Percentiles rank a stretch among this genome's conserved stretches.
Conservation (phyloP, 2,797 vertebrate genomes). For the Hirundo rustica region DNA sequence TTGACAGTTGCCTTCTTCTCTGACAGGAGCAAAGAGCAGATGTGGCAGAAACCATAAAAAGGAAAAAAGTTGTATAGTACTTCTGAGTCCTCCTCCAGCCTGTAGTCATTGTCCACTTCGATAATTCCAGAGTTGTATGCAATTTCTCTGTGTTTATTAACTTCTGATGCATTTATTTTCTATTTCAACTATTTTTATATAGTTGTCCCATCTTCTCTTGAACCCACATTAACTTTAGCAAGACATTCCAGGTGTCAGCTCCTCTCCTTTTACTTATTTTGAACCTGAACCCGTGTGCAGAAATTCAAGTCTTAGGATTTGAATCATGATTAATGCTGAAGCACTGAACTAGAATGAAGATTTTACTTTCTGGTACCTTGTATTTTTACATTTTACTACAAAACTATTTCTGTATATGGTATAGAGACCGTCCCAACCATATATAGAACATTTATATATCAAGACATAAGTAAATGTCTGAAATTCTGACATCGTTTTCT, state of each 20-base stretch:
- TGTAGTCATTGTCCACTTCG: not conserved
- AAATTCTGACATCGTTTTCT: not conserved
- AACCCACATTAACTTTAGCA: not conserved
- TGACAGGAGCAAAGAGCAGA: not conserved
- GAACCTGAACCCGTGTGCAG: not conserved
- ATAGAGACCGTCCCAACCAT: not conserved
- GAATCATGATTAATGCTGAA: not conserved
- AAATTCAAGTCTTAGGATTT: not conserved
- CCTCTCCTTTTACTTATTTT: not conserved
- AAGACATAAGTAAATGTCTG: not conserved
- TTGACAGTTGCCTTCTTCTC: not conserved
- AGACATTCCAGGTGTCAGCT: not conserved
- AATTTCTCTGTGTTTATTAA: not conserved
- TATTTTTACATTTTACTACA: not conserved
- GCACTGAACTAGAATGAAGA: not conserved
- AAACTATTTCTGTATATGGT: not conserved
- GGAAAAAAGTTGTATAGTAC: not conserved
- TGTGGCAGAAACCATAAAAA: not conserved
- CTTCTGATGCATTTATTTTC: not conserved
- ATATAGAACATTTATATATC: not conserved
- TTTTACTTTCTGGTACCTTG: not conserved
- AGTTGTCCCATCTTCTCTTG: not conserved
- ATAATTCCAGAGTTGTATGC: not conserved
- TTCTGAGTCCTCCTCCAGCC: not conserved
- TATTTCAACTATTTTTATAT: not conserved